Conservation (phyloP, 2,113 vertebrate species). For the Chaenocephalus aceratus region DNA sequence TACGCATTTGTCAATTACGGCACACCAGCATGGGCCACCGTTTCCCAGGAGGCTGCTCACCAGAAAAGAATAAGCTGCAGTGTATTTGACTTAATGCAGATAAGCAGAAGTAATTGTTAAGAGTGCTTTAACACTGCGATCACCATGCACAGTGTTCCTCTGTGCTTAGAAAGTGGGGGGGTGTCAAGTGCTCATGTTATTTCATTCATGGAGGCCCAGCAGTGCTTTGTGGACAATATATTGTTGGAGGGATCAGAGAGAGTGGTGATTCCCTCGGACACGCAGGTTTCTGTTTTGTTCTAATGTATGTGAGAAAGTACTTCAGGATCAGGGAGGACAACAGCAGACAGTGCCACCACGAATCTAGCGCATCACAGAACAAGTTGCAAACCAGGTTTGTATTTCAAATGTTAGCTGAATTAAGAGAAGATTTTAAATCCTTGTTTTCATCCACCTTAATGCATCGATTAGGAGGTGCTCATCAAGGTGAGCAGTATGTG, state of each 20-base stretch:
- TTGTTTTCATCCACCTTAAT: too few species aligned
- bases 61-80: conserved; percentile 22
- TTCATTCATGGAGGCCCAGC: background rate
- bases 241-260: background rate
- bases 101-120: conserved; percentile 15
- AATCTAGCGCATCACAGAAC: too few species aligned
- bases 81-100: conserved; percentile 28
- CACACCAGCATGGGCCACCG: conserved; percentile 29
- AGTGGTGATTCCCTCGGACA: background rate
- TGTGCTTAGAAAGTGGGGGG: background rate
- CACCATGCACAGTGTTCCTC: background rate
- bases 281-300: background rate
- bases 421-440: too few species aligned
- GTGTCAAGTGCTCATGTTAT: background rate
- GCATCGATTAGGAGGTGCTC: too few species aligned
- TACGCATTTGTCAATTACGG: conserved; percentile 74
- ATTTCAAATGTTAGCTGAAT: too few species aligned
- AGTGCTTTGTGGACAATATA: background rate
- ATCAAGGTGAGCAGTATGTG: too few species aligned
- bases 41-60: conserved; percentile 25
- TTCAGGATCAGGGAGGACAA: too few species aligned
- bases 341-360: too few species aligned
- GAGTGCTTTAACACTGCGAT: background rate
- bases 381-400: too few species aligned
- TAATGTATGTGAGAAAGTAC: background rate